These are phyloP conservation scores for Champsocephalus gunnari DNA, from an alignment of 2,797 vertebrate species.

Conservation along the genomic window DNA sequence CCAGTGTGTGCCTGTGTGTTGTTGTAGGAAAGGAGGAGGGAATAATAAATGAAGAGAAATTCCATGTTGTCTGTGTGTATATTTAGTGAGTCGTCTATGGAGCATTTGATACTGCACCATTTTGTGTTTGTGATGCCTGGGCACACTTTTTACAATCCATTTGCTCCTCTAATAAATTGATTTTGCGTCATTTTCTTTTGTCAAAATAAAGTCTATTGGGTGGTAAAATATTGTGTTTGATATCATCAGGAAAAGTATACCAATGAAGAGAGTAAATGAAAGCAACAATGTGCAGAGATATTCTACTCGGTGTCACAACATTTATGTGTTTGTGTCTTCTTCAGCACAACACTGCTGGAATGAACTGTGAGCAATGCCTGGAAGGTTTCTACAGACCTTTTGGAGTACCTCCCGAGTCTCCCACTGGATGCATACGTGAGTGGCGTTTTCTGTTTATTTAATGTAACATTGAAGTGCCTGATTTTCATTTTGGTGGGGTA, in stretches of 20 bases:
- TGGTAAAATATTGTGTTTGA: not conserved
- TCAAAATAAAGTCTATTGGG: conserved; percentile 11
- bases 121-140: not conserved
- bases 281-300: not conserved
- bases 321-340: conserved; percentile 29
- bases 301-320: not conserved
- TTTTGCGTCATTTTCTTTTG: not conserved
- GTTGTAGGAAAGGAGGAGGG: conserved; percentile 22
- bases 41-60: conserved; percentile 20
- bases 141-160: not conserved
- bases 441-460: conserved; percentile 11
- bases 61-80: conserved; percentile 13
- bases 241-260: not conserved
- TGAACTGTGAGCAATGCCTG: conserved; percentile 92
- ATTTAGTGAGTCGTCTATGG: not conserved
- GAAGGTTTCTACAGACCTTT: conserved; percentile 89
- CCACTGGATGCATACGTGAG: conserved; percentile 90
- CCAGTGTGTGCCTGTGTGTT: conserved; percentile 44
- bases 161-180: not conserved
- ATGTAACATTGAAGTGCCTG: not conserved
- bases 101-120: conserved; percentile 7
- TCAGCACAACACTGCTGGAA: conserved; percentile 94
- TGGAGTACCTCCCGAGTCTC: conserved; percentile 80
- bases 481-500: not conserved
- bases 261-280: not conserved